These are phyloP conservation scores for Daubentonia madagascariensis DNA, from an alignment of 2,113 vertebrate species.

Conservation along the genomic window DNA sequence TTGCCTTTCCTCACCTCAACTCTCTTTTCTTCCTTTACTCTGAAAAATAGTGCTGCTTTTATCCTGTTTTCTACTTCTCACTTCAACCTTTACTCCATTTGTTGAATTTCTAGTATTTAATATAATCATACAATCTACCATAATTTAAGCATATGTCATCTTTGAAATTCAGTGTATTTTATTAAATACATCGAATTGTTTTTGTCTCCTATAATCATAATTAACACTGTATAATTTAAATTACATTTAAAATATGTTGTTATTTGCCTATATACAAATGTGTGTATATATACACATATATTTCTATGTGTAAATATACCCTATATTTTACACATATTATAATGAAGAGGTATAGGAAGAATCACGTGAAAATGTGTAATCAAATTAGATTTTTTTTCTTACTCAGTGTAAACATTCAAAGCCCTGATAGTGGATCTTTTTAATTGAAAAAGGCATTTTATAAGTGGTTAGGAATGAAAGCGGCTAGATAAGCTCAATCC, in stretches of 20 bases:
- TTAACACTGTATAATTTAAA: not conserved
- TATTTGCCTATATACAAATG: not conserved
- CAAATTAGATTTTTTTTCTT: not conserved
- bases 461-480: not conserved
- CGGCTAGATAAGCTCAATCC: not conserved
- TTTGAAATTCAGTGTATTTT: not conserved
- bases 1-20: not conserved
- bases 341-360: not conserved
- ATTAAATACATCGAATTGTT: not conserved
- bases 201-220: not conserved
- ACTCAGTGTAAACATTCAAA: not conserved
- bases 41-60: not conserved
- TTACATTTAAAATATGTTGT: not conserved
- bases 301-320: not conserved
- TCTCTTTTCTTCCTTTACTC: not conserved
- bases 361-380: not conserved
- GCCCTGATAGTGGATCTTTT: not conserved
- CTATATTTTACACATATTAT: not conserved
- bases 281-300: not conserved
- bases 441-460: not conserved
- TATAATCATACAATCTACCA: not conserved
- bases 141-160: not conserved
- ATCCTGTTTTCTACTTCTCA: not conserved
- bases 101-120: not conserved
- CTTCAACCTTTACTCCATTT: not conserved